These are phyloP conservation scores for Ceramica pisi DNA, from an alignment of 2,888 invertebrate species.

Conservation along the genomic window DNA sequence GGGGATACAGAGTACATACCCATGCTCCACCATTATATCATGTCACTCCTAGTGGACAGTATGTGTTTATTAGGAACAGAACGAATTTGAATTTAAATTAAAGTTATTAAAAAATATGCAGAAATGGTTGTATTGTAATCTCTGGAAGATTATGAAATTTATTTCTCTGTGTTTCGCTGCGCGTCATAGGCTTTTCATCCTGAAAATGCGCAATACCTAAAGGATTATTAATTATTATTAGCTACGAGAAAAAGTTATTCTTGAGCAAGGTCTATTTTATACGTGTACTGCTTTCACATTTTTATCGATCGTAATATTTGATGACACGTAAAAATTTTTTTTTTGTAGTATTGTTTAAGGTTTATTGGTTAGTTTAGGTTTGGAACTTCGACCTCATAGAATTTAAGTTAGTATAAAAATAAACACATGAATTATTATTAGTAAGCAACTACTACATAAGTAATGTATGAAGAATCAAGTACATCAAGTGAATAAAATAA, in stretches of 20 bases:
- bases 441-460: neutral
- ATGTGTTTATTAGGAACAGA: conserved; percentile 41
- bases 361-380: neutral
- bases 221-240: too few species aligned
- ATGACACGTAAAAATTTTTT: neutral
- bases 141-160: too few species aligned
- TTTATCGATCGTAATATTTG: neutral
- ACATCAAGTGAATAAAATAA: neutral
- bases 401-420: neutral
- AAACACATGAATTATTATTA: neutral
- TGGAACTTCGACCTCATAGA: neutral
- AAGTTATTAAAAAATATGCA: neutral
- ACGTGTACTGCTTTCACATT: neutral
- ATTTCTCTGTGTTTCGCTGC: too few species aligned
- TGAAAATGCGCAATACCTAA: neutral
- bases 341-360: neutral
- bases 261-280: conserved; percentile 14
- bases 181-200: too few species aligned
- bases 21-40: conserved; percentile 61
- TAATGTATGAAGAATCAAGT: neutral
- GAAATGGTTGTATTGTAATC: neutral
- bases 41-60: conserved; percentile 53
- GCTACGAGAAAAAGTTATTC: neutral
- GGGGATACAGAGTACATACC: conserved; percentile 46
- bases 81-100: conserved; percentile 26